Base-by-base conservation (phyloP, 2,797 vertebrate genomes). In the Hybognathus amarus region DNA sequence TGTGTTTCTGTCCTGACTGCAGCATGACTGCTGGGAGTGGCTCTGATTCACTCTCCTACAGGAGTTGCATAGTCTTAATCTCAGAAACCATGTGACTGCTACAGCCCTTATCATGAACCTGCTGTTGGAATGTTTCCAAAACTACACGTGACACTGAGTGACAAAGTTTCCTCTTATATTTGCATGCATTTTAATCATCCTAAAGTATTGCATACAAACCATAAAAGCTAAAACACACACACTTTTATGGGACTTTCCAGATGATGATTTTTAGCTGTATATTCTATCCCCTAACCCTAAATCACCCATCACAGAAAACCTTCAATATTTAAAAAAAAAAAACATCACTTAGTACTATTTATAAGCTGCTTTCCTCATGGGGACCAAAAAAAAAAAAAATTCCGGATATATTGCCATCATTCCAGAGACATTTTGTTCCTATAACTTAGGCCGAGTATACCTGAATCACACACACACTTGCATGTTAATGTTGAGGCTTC, bases 11-110 rank as follows among this genome's bases (percentile, higher is more conserved):
- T 15, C 24, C 10, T 56, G 24, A 27, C 38, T 63, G 69, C 24
- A 40, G 47, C 59, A 36, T 81, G 13, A 61, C 73, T 70, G 77
- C 89, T 89, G 91, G 91, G 92, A 90, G 92, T 90, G 93, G 90
- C 88, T 87, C 89, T 79, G 80, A 70, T 89, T 91, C 85, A 89
- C 86, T 82, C 88, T 87, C 81, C 83, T 78, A 79, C 71, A 71
- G 68, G 45, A 70, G 38, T 88, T 78, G 79, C 30, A 33, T 90
- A 90, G 7, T 67, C 45, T 73, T 71, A 64, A 66, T 70, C 83
- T 77, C 73, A 77, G 15, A 61, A 80, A 85, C 91, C 87, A 89
- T 36, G 22, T 91, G 87, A 89, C 77, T 85, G 36, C 80, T 52
- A 40, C 81, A n/a, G 42, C 75, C 56, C 63, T 76, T 73, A 50